Evolutionary conservation across 2,888 invertebrate genomes (phyloP), one percentile per base, ranked within the genome.

Genomic region (Coremacera marginata): DNA sequence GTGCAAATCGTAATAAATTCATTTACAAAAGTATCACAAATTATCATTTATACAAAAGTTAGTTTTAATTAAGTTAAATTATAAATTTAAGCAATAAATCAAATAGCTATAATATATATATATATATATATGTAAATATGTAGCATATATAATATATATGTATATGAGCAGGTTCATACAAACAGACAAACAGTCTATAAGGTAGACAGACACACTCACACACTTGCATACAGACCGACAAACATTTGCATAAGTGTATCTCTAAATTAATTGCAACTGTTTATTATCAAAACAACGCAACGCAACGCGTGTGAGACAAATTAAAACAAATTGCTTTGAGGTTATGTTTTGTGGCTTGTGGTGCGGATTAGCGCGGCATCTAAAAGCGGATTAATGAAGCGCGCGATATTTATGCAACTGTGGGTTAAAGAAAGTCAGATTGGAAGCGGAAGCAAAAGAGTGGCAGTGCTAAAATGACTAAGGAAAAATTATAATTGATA

Each of bases 271-370:
- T 73, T 63, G 49, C 73, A 73, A 63, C 31, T 51, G 63, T 51
- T 73, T 73, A 73, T 73, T 37, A 73, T 22, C 37, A 49, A 68
- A 49, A 51, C 68, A 27, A 57, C 19, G 44, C 71, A 34, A 22
- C 51, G 44, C 19, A 63, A 63, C 49, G 65, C 63, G 37, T 67
- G 52, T 52, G 74, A 31, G 74, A 74, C 52, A 74, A 74, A 74
- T 74, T 73, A 73, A 49, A 73, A 73, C 51, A 63, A 73, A 73
- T 73, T 51, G 63, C 63, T 73, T 63, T 63, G 73, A 51, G 73
- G 73, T 73, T 16, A 19, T 62, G 63, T 73, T 62, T 74, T 74
- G 74, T 34, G 65, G 65, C 22, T 37, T 27, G 31, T 8, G 74
- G 34, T 37, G 65, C 31, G 22, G 52, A 70, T 31, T 68, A 70